A percentile compares a stretch with the other conserved stretches of the same genome.
Evolutionary conservation across 1,140 invertebrate genomes (phyloP).

Genomic region (Argopecten irradians): DNA sequence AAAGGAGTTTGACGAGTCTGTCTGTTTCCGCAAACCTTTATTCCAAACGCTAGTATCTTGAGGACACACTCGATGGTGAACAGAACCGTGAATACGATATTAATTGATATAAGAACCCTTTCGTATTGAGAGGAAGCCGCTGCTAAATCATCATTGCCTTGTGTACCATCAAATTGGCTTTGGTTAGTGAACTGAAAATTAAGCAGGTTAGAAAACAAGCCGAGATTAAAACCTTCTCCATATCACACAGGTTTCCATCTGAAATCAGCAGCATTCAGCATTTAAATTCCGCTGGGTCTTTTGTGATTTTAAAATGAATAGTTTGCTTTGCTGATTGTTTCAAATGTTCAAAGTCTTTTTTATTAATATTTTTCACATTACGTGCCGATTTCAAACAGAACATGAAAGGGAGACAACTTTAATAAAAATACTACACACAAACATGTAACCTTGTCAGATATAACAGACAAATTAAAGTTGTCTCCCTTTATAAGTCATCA

Average conservation of each 20-base stretch:
- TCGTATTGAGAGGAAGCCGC: conserved; percentile 46
- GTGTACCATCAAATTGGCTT: conserved; percentile 31
- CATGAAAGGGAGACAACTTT: neutral
- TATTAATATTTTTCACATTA: neutral
- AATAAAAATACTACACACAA: neutral
- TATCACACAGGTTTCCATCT: neutral
- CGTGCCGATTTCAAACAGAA: conserved; percentile 9
- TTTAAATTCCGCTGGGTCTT: too few species aligned
- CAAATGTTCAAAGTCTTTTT: neutral
- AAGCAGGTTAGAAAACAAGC: conserved; percentile 43
- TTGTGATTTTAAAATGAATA: too few species aligned
- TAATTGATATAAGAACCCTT: conserved; percentile 83
- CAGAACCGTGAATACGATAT: conserved; percentile 95
- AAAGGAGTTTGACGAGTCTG: neutral
- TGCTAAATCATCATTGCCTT: conserved; percentile 47
- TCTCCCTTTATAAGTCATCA: conserved; percentile 9
- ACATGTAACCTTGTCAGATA: neutral
- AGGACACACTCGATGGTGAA: conserved; percentile 97
- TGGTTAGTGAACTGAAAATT: conserved; percentile 63
- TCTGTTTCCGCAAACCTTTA: conserved; percentile 84
- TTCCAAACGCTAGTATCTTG: conserved; percentile 97
- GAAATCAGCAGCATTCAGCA: neutral
- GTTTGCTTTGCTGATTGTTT: too few species aligned
- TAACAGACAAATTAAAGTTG: neutral
- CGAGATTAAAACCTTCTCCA: neutral